Conservation (phyloP, 2,113 vertebrate genomes). For the Cygnus atratus region DNA sequence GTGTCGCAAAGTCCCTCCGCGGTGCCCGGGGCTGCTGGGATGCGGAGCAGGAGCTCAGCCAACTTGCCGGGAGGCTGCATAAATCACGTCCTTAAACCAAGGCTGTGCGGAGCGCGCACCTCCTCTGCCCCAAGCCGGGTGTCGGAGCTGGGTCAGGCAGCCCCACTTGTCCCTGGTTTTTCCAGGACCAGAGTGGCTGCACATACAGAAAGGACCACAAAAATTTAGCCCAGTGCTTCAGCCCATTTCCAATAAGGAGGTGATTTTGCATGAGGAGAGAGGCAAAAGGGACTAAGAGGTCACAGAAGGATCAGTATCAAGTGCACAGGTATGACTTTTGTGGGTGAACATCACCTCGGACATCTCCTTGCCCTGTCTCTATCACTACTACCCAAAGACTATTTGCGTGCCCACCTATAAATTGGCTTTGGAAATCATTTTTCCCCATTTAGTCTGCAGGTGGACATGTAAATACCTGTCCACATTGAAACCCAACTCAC, state of each 20-base stretch:
- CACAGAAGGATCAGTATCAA: not conserved
- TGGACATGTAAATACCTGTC: not conserved
- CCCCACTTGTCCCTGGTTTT: not conserved
- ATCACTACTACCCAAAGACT: not conserved
- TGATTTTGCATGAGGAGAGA: not conserved
- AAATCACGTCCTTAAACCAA: not conserved
- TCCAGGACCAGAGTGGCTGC: not conserved
- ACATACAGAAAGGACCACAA: accelerated
- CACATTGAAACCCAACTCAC: not conserved
- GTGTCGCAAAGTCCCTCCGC: accelerated
- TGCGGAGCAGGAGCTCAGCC: not conserved
- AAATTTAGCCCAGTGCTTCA: not conserved
- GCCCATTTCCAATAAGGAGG: not conserved
- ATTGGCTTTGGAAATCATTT: not conserved
- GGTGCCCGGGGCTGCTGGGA: not conserved
- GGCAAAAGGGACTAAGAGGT: not conserved
- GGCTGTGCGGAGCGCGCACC: not conserved
- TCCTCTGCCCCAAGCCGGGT: not conserved
- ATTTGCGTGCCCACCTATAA: not conserved
- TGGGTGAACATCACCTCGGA: not conserved
- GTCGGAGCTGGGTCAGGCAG: accelerated
- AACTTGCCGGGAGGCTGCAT: not conserved
- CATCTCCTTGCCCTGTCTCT: not conserved
- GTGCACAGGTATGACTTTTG: not conserved
- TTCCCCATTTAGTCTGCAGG: not conserved